Evolutionary conservation across 2,113 vertebrate genomes (phyloP).

Genomic region (Syrmaticus mikado): DNA sequence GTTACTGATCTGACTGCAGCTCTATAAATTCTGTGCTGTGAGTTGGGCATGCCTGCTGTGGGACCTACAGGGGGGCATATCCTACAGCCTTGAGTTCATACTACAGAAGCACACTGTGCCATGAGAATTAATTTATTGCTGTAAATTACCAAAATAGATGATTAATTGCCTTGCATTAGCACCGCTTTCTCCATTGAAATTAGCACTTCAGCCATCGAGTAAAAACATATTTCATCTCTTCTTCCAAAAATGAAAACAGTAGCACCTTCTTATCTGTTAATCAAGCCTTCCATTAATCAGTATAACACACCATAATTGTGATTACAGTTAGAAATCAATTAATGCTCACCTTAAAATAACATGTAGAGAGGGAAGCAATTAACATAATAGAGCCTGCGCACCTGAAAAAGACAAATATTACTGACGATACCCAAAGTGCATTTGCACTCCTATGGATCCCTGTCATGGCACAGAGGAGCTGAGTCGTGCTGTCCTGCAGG

Average conservation of each 20-base stretch:
- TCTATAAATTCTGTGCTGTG: no score
- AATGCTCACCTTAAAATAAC: constrained; percentile 77
- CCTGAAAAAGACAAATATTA: constrained; percentile 40
- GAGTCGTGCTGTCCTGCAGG: not conserved
- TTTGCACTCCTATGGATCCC: not conserved
- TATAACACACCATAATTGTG: constrained; percentile 70
- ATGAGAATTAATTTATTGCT: not conserved
- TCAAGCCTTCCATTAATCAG: constrained; percentile 75
- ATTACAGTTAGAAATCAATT: constrained; percentile 81
- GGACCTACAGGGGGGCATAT: not conserved
- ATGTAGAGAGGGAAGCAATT: constrained; percentile 69
- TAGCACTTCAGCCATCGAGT: not conserved
- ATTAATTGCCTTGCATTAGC: constrained; percentile 65
- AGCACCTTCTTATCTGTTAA: constrained; percentile 64
- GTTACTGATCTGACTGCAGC: no score
- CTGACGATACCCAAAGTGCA: constrained; percentile 34
- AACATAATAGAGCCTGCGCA: constrained; percentile 59
- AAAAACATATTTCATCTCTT: constrained; percentile 40
- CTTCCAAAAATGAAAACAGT: constrained; percentile 33
- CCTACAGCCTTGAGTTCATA: not conserved
- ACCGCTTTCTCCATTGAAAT: constrained; percentile 21
- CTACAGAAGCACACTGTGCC: not conserved
- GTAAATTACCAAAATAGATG: constrained; percentile 17
- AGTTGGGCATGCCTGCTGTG: no score
- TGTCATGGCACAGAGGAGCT: not conserved